Base-by-base conservation (phyloP, 2,113 vertebrate genomes). In the western clawed frog (Xenopus tropicalis) region DNA sequence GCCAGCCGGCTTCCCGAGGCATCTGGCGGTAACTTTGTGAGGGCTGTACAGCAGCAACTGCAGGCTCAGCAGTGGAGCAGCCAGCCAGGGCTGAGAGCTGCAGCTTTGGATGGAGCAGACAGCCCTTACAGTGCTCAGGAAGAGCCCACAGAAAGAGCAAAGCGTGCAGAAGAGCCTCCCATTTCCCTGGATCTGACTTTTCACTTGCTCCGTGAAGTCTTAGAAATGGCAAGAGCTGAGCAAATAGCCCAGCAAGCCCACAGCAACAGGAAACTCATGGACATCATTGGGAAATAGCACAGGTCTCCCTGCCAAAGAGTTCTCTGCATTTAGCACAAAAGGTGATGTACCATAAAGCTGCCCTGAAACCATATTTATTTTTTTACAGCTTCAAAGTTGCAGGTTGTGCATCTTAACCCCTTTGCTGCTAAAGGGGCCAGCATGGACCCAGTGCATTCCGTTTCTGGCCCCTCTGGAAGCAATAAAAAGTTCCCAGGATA, bases 161-260 rank as follows among this genome's bases (percentile, higher is more conserved):
- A 93, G 79, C 90, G 96, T 29, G 93, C 94, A 25, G 93, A 96
- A 80, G 96, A 98, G 78, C 92, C 94, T 23, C 95, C 95, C 52
- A 98, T 98, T 82, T 99, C 97, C 57, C 90, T 99, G 85, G 97
- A 99, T 83, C 96, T 99, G 86, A 98, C 97, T 90, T 98, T 99
- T 93, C 97, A 98, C 81, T 95, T 99, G 80, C 97, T 99, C 59
- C 86, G 96, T 72, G 94, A 98, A 90, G 94, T 98, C 87, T 83
- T 99, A 87, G 96, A 96, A 86, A 96, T 99, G 95, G 95, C 96
- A 83, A 88, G 89, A 85, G 95, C 94, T 46, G 95, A 99, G 79
- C 93, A 98, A 86, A 77, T 98, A 78, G 95, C 92, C n/a, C 93
- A 97, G 89, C 97, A 98, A 85, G 96, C 97, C 74, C 94, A 98